A percentile compares a stretch with the other conserved stretches of the same genome.
These are phyloP conservation scores for Laticauda laticaudata DNA, from an alignment of 2,113 vertebrate species.

Conservation along the genomic window DNA sequence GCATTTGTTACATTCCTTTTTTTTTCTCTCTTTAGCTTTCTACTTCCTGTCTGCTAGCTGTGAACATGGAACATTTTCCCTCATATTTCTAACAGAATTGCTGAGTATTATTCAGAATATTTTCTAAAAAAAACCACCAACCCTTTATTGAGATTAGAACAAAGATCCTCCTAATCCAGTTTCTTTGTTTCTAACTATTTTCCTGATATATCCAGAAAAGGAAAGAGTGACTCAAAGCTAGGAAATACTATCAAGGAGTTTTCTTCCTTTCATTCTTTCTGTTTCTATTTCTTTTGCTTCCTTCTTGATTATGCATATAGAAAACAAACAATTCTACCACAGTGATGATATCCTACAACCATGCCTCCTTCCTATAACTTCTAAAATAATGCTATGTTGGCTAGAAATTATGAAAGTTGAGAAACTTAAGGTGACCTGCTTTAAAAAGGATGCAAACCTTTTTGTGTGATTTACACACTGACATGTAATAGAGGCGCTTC, in stretches of 20 bases:
- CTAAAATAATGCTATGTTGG: neutral
- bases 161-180: neutral
- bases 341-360: neutral
- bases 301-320: neutral
- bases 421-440: neutral
- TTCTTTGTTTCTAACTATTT: neutral
- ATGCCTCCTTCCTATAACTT: neutral
- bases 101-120: conserved; percentile 28
- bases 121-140: neutral
- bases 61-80: neutral
- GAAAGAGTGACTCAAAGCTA: neutral
- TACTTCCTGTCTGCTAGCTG: conserved; percentile 36
- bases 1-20: conserved; percentile 30
- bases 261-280: neutral
- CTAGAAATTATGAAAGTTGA: neutral
- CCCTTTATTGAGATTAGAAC: neutral
- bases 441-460: neutral
- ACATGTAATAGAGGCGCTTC: neutral
- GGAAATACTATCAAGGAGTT: neutral
- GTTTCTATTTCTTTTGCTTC: neutral
- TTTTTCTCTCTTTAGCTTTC: conserved; percentile 20
- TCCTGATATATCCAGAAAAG: neutral
- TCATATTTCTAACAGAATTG: conserved; percentile 26
- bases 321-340: neutral
- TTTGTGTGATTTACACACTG: neutral